Evolutionary conservation across 2,113 vertebrate species (phyloP).

Genomic region (Pardalotus punctatus): DNA sequence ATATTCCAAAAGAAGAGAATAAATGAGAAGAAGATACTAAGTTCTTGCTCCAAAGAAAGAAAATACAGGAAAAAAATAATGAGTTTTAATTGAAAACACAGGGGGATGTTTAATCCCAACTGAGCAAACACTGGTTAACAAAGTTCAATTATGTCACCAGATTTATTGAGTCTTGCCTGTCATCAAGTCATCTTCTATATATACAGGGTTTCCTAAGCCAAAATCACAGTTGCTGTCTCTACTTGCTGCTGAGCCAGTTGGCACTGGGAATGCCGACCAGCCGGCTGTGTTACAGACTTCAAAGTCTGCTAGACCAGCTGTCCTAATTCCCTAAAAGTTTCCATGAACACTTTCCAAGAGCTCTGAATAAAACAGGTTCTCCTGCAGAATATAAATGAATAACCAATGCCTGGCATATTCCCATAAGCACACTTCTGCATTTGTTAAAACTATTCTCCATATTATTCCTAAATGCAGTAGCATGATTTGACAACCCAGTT

Average conservation of each 20-base stretch:
- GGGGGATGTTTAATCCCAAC: neutral
- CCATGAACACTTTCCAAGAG: conserved; percentile 9
- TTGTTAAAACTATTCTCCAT: neutral
- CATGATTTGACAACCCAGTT: neutral
- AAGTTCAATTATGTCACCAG: conserved; percentile 46
- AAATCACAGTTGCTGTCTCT: conserved; percentile 47
- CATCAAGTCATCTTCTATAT: conserved; percentile 46
- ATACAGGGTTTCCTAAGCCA: conserved; percentile 21
- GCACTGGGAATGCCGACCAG: conserved; percentile 9
- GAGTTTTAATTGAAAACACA: neutral
- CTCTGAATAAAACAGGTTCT: conserved; percentile 25
- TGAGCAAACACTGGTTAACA: conserved; percentile 30
- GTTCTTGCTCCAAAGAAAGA: neutral
- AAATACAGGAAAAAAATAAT: neutral
- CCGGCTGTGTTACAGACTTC: conserved; percentile 28
- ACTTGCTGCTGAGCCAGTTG: conserved; percentile 57
- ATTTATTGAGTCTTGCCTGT: conserved; percentile 53
- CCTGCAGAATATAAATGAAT: conserved; percentile 15
- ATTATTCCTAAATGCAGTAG: neutral
- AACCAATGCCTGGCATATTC: neutral
- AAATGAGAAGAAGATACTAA: neutral
- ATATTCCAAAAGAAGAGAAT: neutral
- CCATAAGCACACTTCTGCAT: neutral
- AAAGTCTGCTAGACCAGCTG: conserved; percentile 55
- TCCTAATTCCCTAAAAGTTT: conserved; percentile 49